phyloP scores from a whole-genome alignment of 2,888 invertebrate genomes.

The Macrophya alboannulata region DNA sequence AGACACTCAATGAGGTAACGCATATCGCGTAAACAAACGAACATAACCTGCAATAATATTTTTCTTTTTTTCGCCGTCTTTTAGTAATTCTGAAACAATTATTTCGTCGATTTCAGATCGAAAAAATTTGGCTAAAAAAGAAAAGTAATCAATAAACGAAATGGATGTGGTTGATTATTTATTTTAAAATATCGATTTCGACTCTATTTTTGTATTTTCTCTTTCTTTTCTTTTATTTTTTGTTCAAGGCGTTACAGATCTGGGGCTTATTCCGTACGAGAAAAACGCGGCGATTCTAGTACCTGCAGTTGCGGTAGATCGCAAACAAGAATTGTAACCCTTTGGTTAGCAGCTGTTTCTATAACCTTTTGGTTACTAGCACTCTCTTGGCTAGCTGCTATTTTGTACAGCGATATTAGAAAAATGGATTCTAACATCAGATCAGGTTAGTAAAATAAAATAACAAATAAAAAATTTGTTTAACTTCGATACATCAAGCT shows the following conservation, averaged over 20 bases:
- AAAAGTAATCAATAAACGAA: neutral
- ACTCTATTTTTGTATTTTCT: neutral
- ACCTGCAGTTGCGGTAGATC: conserved; percentile 69
- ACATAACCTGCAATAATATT: conserved; percentile 35
- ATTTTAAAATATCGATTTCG: neutral
- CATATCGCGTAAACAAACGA: conserved; percentile 36
- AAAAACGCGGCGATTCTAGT: conserved; percentile 16
- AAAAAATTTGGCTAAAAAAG: neutral
- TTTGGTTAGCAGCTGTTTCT: conserved; percentile 74
- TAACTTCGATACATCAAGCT: no score
- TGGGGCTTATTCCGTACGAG: conserved; percentile 54
- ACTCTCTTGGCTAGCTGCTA: conserved; percentile 77
- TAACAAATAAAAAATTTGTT: no score
- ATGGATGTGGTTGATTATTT: neutral
- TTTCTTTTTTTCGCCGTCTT: neutral
- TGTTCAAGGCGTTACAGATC: conserved; percentile 60
- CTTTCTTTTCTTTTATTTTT: neutral
- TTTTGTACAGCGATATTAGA: conserved; percentile 77
- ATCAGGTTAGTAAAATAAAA: conserved; percentile 74
- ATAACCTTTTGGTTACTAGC: conserved; percentile 77
- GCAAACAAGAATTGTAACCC: conserved; percentile 69
- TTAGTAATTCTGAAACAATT: no score
- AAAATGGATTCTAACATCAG: conserved; percentile 77
- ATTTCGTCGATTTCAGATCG: neutral
- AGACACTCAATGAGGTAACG: neutral